Evolutionary conservation across 35 echinoderm and acorn worm genomes (phyloP).

Genomic region (Anneissia japonica): DNA sequence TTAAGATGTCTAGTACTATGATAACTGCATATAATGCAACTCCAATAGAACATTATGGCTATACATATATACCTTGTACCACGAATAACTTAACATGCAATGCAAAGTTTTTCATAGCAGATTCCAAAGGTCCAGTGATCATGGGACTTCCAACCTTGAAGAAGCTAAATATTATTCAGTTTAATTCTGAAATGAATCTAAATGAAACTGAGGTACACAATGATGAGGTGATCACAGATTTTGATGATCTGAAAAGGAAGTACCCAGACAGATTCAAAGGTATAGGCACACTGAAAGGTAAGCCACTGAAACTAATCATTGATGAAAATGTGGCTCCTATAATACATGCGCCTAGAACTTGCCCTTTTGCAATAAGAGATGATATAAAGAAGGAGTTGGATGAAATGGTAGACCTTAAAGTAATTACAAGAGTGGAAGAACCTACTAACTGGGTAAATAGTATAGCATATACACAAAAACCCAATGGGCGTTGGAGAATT

Average conservation of each 20-base stretch:
- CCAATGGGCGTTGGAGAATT: slow-evolving; percentile 35
- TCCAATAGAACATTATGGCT: background rate
- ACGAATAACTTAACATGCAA: background rate
- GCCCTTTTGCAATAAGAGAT: slow-evolving; percentile 33
- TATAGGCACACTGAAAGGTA: slow-evolving; percentile 31
- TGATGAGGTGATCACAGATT: background rate
- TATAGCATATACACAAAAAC: slow-evolving; percentile 11
- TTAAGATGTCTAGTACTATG: background rate
- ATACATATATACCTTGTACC: background rate
- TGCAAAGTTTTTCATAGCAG: slow-evolving; percentile 35
- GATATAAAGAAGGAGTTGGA: slow-evolving; percentile 55
- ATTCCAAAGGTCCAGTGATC: slow-evolving; percentile 29
- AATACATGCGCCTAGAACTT: slow-evolving; percentile 19
- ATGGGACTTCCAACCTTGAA: slow-evolving; percentile 15
- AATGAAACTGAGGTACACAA: background rate
- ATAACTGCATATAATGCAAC: background rate
- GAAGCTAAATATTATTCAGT: background rate
- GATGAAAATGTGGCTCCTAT: slow-evolving; percentile 39
- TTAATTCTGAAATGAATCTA: background rate
- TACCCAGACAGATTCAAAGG: slow-evolving; percentile 54
- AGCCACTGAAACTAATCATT: slow-evolving; percentile 32
- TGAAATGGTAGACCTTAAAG: slow-evolving; percentile 28
- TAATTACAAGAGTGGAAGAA: slow-evolving; percentile 20
- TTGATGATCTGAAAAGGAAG: background rate
- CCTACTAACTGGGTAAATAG: slow-evolving; percentile 57